These are phyloP conservation scores for Monoplex corrugatus DNA, from an alignment of 2,888 invertebrate genomes.

Conservation along the genomic window DNA sequence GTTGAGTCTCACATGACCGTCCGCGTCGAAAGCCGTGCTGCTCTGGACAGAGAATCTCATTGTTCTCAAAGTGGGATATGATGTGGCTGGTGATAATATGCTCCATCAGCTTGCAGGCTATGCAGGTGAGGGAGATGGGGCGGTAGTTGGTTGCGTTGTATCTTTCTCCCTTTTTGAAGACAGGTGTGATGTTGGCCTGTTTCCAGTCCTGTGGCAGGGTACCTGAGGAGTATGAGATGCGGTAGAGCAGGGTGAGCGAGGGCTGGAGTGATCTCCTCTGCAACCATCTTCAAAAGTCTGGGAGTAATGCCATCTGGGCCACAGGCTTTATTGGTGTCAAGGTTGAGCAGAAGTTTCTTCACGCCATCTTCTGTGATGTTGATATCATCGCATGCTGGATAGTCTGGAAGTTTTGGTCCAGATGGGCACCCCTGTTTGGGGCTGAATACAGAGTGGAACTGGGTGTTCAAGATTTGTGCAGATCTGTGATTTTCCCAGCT, in stretches of 20 bases:
- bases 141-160: too few relatives aligned
- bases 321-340: background rate
- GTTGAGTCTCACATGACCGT: too few relatives aligned
- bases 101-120: too few relatives aligned
- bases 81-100: too few relatives aligned
- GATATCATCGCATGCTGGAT: background rate
- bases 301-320: background rate
- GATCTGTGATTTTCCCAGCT: background rate
- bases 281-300: background rate
- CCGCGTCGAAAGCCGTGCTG: too few relatives aligned
- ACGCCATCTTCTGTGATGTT: background rate
- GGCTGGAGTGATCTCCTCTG: background rate
- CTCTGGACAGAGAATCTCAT: too few relatives aligned
- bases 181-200: background rate
- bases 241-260: background rate
- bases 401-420: background rate
- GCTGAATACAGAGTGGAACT: background rate
- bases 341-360: background rate
- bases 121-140: too few relatives aligned
- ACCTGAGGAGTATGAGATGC: background rate
- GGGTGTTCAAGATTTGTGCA: conserved; percentile 23
- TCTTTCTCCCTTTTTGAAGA: too few relatives aligned
- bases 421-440: background rate
- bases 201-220: background rate
- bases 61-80: too few relatives aligned